A percentile compares a stretch with the other conserved stretches of the same genome.
Evolutionary conservation across 2,888 invertebrate species (phyloP).

Genomic region (Callyntrura guangdongensis): DNA sequence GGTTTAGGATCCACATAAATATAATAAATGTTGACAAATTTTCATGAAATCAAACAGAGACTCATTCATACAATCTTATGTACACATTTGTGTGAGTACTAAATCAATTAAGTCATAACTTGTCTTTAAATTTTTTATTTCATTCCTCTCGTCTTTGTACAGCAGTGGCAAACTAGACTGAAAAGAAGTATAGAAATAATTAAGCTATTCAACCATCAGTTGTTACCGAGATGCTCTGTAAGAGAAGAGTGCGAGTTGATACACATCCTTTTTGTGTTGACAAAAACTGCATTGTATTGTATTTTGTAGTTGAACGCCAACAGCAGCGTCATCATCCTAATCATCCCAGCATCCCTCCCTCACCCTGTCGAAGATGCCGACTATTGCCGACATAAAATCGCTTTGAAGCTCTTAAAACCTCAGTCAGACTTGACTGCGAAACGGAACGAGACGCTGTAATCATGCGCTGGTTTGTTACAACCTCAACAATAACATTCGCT

Average conservation of each 20-base stretch:
- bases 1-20: conserved; percentile 43
- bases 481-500: too few species aligned
- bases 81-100: conserved; percentile 20
- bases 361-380: background rate
- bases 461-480: background rate
- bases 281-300: conserved; percentile 1
- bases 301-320: background rate
- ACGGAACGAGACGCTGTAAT: background rate
- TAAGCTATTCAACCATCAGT: conserved; percentile 32
- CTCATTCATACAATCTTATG: background rate
- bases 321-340: background rate
- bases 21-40: conserved; percentile 37
- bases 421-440: background rate
- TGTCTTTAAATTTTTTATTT: conserved; percentile 9
- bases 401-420: background rate
- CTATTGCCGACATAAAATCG: background rate
- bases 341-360: background rate
- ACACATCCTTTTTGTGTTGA: background rate
- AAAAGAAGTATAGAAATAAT: conserved; percentile 32
- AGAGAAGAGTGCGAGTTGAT: background rate
- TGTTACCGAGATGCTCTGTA: too few species aligned
- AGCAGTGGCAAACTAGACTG: background rate
- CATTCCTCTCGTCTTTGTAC: background rate
- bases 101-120: conserved; percentile 56
- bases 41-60: conserved; percentile 17